These are phyloP conservation scores for Rhingia campestris DNA, from an alignment of 2,888 invertebrate genomes.

Conservation along the genomic window DNA sequence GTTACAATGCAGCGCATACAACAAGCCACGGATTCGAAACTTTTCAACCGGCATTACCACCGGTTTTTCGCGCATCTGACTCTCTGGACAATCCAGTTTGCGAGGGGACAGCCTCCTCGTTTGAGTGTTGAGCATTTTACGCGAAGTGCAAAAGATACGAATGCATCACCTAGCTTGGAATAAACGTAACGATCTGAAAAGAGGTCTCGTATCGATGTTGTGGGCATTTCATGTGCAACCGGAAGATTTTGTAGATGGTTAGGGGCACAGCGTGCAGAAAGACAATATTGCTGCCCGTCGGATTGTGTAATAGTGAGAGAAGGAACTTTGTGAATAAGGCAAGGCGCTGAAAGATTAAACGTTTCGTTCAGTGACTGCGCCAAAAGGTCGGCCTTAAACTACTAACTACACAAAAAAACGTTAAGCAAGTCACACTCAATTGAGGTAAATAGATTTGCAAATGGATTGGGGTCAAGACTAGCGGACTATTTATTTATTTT, in stretches of 20 bases:
- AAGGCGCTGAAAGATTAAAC: conserved; percentile 43
- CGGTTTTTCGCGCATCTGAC: conserved; percentile 49
- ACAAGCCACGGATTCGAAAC: conserved; percentile 42
- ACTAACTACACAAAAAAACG: conserved; percentile 44
- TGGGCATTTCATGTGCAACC: conserved; percentile 47
- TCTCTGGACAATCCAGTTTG: conserved; percentile 65
- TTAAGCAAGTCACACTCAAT: conserved; percentile 48
- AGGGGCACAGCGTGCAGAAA: conserved; percentile 26
- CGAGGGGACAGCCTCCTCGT: conserved; percentile 16
- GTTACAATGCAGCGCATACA: conserved; percentile 34
- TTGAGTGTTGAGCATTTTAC: conserved; percentile 54
- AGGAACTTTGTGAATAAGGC: conserved; percentile 8
- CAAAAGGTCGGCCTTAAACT: conserved; percentile 54
- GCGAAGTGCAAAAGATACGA: conserved; percentile 49
- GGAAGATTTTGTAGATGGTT: conserved; percentile 52
- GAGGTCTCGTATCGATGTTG: conserved; percentile 39
- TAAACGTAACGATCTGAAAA: conserved; percentile 34
- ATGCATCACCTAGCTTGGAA: conserved; percentile 31
- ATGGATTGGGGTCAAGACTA: conserved; percentile 37
- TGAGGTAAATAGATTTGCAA: conserved; percentile 15
- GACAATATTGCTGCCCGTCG: conserved; percentile 24
- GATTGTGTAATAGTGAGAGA: conserved; percentile 61
- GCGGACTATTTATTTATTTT: neutral
- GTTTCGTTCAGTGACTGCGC: conserved; percentile 46
- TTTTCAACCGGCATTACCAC: conserved; percentile 54